Percentiles rank a stretch among this genome's conserved stretches.
These are phyloP conservation scores for Loripinus fragilis DNA, from an alignment of 2,888 invertebrate species.

Conservation along the genomic window DNA sequence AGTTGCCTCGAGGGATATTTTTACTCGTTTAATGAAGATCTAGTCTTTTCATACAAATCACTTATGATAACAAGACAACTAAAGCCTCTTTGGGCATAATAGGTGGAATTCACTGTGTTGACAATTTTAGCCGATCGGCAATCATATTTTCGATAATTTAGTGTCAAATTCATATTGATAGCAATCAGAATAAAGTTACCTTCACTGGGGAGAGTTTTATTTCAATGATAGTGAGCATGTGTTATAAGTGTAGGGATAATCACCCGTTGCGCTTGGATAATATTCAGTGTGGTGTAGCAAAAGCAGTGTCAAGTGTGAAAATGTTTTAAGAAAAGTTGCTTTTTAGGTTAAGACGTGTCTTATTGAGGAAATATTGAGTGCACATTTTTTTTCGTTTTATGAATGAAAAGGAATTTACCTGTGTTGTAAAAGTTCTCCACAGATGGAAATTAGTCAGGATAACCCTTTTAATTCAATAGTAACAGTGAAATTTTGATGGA, in stretches of 20 bases:
- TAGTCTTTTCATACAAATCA: constrained; percentile 15
- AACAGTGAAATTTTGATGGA: no score
- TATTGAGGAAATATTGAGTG: constrained; percentile 5
- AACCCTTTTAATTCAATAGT: no score
- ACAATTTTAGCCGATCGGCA: constrained; percentile 13
- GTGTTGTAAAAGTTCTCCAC: no score
- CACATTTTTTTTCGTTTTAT: not conserved
- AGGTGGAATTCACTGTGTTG: not conserved
- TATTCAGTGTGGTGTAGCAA: constrained; percentile 6
- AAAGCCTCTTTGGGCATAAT: constrained; percentile 1
- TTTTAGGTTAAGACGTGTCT: not conserved
- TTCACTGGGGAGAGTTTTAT: not conserved
- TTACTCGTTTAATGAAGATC: constrained; percentile 6
- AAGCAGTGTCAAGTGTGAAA: not conserved
- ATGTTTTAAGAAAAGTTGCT: not conserved
- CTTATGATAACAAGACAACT: constrained; percentile 7
- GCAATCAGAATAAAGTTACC: constrained; percentile 8
- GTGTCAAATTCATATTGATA: constrained; percentile 15
- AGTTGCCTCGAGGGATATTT: not conserved
- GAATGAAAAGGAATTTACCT: not conserved
- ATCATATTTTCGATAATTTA: constrained; percentile 15
- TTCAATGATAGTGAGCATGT: constrained; percentile 1
- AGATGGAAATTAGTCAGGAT: no score
- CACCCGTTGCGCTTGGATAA: not conserved
- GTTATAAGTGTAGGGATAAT: not conserved